These are phyloP conservation scores for Drosophila miranda DNA, from an alignment of 1,140 invertebrate species.

Conservation along the genomic window DNA sequence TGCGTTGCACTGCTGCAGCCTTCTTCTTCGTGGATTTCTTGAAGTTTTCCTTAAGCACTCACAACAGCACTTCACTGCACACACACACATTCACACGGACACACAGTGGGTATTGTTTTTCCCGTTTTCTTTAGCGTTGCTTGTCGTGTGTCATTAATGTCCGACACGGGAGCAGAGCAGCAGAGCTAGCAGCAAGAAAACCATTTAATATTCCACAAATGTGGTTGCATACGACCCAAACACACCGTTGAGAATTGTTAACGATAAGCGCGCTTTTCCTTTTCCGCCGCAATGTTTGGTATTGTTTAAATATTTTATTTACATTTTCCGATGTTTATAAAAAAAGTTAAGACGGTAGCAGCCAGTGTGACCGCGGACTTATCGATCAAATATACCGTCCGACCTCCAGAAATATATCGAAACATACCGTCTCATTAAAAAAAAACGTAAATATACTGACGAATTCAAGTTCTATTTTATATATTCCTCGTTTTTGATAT, in stretches of 20 bases:
- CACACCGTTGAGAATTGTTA: background rate
- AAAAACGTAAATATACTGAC: too few relatives aligned
- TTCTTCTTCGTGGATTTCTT: constrained; percentile 10
- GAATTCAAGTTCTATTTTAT: too few relatives aligned
- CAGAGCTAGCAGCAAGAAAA: constrained; percentile 6
- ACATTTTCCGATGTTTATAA: constrained; percentile 14
- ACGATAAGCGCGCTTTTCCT: constrained; percentile 11
- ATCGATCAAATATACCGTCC: too few relatives aligned
- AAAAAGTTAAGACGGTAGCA: too few relatives aligned
- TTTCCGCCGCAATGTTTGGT: background rate
- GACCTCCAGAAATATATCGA: too few relatives aligned
- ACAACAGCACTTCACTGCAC: constrained; percentile 60
- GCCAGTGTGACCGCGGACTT: too few relatives aligned
- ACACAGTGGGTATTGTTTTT: constrained; percentile 37
- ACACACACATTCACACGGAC: constrained; percentile 20
- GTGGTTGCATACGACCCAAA: background rate
- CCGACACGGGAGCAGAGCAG: constrained; percentile 18
- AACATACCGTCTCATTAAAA: too few relatives aligned
- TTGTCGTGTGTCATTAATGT: constrained; percentile 41
- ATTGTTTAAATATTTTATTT: constrained; percentile 3
- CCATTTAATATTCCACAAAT: background rate
- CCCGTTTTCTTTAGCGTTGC: constrained; percentile 24
- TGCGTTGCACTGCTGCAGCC: constrained; percentile 8
- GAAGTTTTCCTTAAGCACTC: constrained; percentile 36
- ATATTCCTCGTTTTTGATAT: too few relatives aligned